Evolutionary conservation across 2,113 vertebrate genomes (phyloP), one percentile per base, ranked within the genome.

Genomic region (Anarhynchus alexandrinus): DNA sequence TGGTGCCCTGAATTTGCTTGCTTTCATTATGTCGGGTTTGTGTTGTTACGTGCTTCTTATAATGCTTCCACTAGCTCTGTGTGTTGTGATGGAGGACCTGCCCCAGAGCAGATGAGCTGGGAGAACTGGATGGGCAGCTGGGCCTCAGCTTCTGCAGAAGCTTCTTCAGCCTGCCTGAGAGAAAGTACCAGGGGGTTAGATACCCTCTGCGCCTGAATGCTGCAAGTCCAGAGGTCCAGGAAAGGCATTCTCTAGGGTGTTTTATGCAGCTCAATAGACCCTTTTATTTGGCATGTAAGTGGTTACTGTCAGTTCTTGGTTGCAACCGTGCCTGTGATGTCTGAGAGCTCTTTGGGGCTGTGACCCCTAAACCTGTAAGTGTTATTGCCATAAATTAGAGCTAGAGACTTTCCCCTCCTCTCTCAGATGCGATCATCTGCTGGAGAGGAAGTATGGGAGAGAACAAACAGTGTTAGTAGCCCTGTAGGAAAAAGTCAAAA

Each of bases 271-370:
- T 45, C 40, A 26, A 3, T 21, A 38, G 47, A 18, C 1, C 6
- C 59, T 87, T 67, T 42, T 10, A 11, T 72, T 45, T 21, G 27
- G 3, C 22, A 11, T 2, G 0, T 11, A 20, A 26, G 16, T 9
- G 6, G 8, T 52, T 26, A 6, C 30, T 67, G 27, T 54, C 51
- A 17, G 45, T 11, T 51, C 49, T 25, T 36, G 62, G 17, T 42
- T 52, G 64, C 62, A 58, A 0, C 38, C 30, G 0, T 18, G 67
- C 18, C 2, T 5, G 3, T 43, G 22, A 38, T 57, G 59, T 30
- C 42, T 2, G 21, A 65, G 62, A 86, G 43, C 25, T 23, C 22
- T n/a, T 27, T 12, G 21, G 59, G 49, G 12, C 55, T 51, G 40
- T 6, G 52, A 12, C 15, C 38, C 70, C 54, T 38, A 59, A 26